Evolutionary conservation across 2,888 invertebrate genomes (phyloP), one percentile per base, ranked within the genome.

Genomic region (Agrilus cyanescens): DNA sequence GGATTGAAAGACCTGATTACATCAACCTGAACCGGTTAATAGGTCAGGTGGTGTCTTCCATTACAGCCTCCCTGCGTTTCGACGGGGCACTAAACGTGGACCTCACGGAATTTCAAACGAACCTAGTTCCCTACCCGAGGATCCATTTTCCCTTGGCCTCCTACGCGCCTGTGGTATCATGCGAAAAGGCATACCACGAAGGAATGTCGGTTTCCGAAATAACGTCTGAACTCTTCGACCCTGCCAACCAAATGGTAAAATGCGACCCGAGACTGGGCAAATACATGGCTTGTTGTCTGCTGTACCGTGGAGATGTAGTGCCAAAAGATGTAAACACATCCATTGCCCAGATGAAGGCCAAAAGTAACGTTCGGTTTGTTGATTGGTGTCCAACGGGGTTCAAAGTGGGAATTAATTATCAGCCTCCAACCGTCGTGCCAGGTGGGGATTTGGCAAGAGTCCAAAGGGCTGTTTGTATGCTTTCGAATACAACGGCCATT

Each of bases 351-450:
- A 82, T 88, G 71, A 87, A 87, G 63, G 75, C 78, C 0, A 77
- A 82, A 52, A 78, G 80, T 53, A 74, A 75, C 39, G 85, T 94
- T 41, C 78, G 85, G 50, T 95, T 95, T 59, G 91, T 93, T n/a
- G 89, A 91, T 59, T 91, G 90, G 89, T 88, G 90, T 62, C 91
- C 91, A 2, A 91, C 91, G 6, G 91, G 93, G 0, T 91, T 91
- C 61, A 89, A 90, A 71, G 83, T 83, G 32, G 69, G 69, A 2
- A 71, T 72, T 18, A 72, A 71, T 53, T 72, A 70, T 49, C 71
- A 88, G 66, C 82, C 85, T 14, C 89, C 91, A 0, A 80, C 82
- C 2, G 79, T 80, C 43, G 82, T 84, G 38, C 76, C 76, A 12
- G 81, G 80, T 14, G 85, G 84, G 0, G 86, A 87, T 66, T 68